Conservation (phyloP, 2,113 vertebrate genomes). For the Ornithorhynchus anatinus region DNA sequence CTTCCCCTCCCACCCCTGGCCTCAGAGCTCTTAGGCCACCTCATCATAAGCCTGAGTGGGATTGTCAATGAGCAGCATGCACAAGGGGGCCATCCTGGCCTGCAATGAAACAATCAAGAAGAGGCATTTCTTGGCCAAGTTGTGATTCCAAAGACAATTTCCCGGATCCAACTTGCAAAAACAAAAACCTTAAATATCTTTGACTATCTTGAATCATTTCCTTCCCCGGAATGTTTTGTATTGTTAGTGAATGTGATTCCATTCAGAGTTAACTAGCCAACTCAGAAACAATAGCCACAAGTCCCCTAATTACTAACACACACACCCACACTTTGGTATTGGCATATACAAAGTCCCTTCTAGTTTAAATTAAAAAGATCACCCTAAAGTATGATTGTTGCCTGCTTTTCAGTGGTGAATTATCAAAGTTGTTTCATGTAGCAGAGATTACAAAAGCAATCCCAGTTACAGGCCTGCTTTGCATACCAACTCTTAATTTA, state of each 20-base stretch:
- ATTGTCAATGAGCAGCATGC: too few relatives aligned
- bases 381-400: slow-evolving; percentile 38
- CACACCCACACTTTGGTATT: slow-evolving; percentile 15
- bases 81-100: too few relatives aligned
- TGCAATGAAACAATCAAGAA: too few relatives aligned
- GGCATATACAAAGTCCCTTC: slow-evolving; percentile 28
- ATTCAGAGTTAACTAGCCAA: slow-evolving; percentile 48
- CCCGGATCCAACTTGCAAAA: slow-evolving; percentile 13
- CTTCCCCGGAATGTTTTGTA: slow-evolving; percentile 21
- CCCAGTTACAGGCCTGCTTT: slow-evolving; percentile 58
- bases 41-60: too few relatives aligned
- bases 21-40: too few relatives aligned
- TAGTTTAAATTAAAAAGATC: slow-evolving; percentile 62
- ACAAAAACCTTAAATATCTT: slow-evolving; percentile 11
- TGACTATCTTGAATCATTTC: background rate
- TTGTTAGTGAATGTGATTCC: slow-evolving; percentile 39
- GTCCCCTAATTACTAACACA: slow-evolving; percentile 53
- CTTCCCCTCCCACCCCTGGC: too few relatives aligned
- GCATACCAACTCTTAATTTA: slow-evolving; percentile 68
- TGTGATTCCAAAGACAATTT: too few relatives aligned
- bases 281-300: slow-evolving; percentile 28
- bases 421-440: slow-evolving; percentile 64
- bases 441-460: slow-evolving; percentile 67
- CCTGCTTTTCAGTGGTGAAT: slow-evolving; percentile 62
- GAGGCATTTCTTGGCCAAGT: too few relatives aligned